Evolutionary conservation across 2,113 vertebrate species (phyloP).

Genomic region (Austrofundulus limnaeus): DNA sequence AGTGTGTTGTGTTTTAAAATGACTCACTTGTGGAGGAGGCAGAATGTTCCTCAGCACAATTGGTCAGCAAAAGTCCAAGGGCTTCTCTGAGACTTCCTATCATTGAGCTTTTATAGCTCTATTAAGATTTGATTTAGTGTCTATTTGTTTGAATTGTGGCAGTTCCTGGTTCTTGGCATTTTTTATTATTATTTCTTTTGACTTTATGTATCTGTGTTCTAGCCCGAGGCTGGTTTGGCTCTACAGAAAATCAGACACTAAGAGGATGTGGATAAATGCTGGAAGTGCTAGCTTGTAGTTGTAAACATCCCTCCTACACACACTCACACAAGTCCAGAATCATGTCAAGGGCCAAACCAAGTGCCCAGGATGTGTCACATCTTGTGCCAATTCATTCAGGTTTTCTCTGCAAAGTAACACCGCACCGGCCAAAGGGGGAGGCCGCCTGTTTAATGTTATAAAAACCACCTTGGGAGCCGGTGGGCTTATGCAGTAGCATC

Average conservation of each 20-base stretch:
- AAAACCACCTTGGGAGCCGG: constrained; percentile 54
- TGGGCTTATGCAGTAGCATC: constrained; percentile 64
- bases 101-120: not conserved
- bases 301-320: constrained; percentile 9
- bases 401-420: constrained; percentile 43
- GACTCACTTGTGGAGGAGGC: constrained; percentile 22
- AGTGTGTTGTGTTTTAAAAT: constrained; percentile 4
- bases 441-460: constrained; percentile 62
- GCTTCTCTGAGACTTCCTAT: not conserved
- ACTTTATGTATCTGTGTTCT: not conserved
- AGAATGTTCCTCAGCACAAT: constrained; percentile 5
- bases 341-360: constrained; percentile 24
- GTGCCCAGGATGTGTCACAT: constrained; percentile 42
- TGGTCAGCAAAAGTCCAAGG: not conserved
- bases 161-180: too few relatives aligned
- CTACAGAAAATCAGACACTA: constrained; percentile 13
- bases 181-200: too few relatives aligned
- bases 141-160: not conserved
- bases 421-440: constrained; percentile 33
- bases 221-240: constrained; percentile 22
- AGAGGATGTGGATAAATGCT: constrained; percentile 5
- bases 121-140: not conserved
- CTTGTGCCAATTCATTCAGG: constrained; percentile 48
- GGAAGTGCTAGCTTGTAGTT: constrained; percentile 23
- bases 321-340: constrained; percentile 1